A percentile compares a stretch with the other conserved stretches of the same genome.
phyloP scores from a whole-genome alignment of 2,113 vertebrate species.

The Thalassarche chlororhynchos region DNA sequence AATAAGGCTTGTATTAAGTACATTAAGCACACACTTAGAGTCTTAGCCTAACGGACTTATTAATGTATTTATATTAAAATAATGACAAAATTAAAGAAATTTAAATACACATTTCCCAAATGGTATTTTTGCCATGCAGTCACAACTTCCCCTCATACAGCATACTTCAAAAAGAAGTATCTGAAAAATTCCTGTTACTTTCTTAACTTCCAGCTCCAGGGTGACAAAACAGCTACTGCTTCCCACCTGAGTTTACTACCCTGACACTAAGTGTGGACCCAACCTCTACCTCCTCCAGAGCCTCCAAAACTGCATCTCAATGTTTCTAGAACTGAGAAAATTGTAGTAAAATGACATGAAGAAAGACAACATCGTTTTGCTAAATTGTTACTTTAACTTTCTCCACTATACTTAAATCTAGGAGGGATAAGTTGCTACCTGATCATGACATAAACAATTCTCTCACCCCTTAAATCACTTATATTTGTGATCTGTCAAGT shows the following conservation, averaged over 20 bases:
- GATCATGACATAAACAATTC: not conserved
- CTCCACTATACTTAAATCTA: not conserved
- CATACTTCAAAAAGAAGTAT: not conserved
- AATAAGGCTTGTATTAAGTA: not conserved
- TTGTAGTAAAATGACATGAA: not conserved
- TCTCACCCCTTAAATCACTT: not conserved
- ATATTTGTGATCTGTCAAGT: conserved; percentile 25
- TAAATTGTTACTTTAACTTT: not conserved
- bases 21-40: not conserved
- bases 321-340: not conserved
- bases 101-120: not conserved
- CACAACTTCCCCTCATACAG: not conserved
- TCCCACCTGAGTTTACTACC: not conserved
- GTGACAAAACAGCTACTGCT: not conserved
- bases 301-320: not conserved
- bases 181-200: not conserved
- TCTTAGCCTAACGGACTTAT: not conserved
- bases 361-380: not conserved
- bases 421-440: not conserved
- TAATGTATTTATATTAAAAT: not conserved
- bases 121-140: not conserved
- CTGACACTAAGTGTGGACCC: not conserved
- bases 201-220: not conserved
- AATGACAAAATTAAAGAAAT: not conserved
- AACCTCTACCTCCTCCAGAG: not conserved